Base-by-base conservation (phyloP, 1,140 invertebrate species). In the Colletes latitarsis region DNA sequence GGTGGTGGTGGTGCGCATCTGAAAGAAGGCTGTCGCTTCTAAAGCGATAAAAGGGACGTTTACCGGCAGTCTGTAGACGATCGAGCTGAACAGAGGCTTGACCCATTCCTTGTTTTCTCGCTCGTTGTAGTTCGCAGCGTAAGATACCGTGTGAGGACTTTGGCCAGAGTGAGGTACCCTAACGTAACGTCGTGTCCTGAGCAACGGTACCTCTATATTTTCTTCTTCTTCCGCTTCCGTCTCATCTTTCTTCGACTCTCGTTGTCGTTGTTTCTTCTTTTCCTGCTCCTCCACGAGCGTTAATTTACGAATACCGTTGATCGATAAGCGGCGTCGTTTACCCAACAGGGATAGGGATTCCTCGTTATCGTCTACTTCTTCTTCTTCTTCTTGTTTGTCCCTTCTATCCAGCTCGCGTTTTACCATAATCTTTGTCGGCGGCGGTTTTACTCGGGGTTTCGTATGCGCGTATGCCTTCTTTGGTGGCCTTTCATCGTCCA, bases 61-160 rank as follows among this genome's bases (percentile, higher is more conserved):
- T 90, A 95, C 95, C 82, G 94, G 92, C 49, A 94, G 93, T 83
- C 93, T 93, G 90, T 99, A 99, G 10, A 99, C 98, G 78, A 99
- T 98, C 41, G 96, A 97, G 71, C 97, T 98, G 92, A 98, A 99
- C 43, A 97, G 95, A 0, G 99, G 99, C 60, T 97, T 97, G 3
- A 99, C 97, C 95, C 96, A 98, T 85, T 95, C 95, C 49, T 93
- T 94, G 89, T 97, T 96, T 55, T 95, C 93, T 58, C 95, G 94
- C n/a, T 95, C 93, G 84, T 98, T 95, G 91, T 98, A 98, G 94
- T 99, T 98, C 46, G 95, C 92, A 1, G 97, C 97, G 89, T 97
- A 97, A 39, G 94, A 94, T 0, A 98, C 96, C 62, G 96, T 93
- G 14, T 97, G 93, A 1, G 98, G 98, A 76, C 95, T 97, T 87